Percentiles rank a stretch among this genome's conserved stretches.
Conservation (phyloP, 1,140 invertebrate species). For the Drosophila arawakana region DNA sequence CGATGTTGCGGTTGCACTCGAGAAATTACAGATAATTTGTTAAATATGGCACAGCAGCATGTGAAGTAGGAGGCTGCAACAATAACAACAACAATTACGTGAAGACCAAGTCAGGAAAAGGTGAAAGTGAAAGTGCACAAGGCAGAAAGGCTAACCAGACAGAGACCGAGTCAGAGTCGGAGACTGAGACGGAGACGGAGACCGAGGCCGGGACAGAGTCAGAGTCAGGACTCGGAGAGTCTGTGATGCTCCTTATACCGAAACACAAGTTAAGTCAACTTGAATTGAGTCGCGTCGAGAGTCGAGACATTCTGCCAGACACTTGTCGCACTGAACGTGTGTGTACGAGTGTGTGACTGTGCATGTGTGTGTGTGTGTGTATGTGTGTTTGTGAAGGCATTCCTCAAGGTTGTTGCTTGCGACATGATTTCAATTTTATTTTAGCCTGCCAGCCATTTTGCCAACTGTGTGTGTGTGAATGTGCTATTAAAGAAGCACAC, state of each 20-base stretch:
- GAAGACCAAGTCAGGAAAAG: constrained; percentile 25
- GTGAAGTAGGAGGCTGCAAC: constrained; percentile 1
- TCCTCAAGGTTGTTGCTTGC: constrained; percentile 77
- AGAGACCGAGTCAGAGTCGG: not conserved
- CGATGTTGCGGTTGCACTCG: constrained; percentile 59
- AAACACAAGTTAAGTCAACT: constrained; percentile 47
- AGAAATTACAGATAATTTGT: constrained; percentile 84
- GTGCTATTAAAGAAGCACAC: constrained; percentile 58
- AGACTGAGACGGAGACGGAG: not conserved
- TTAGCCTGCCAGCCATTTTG: constrained; percentile 67
- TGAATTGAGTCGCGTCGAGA: constrained; percentile 66
- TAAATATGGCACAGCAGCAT: constrained; percentile 75
- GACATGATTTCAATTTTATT: constrained; percentile 78
- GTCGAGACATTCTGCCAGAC: constrained; percentile 81
- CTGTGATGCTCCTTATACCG: constrained; percentile 5
- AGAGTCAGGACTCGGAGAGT: too few species aligned
- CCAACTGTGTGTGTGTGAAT: constrained; percentile 36
- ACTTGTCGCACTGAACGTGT: constrained; percentile 49
- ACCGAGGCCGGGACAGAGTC: not conserved
- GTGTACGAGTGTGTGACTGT: constrained; percentile 27
- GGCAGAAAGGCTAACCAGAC: not conserved
- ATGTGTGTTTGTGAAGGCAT: constrained; percentile 65
- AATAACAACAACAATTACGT: not conserved
- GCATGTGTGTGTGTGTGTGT: constrained; percentile 39
- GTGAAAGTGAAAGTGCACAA: constrained; percentile 61